Evolutionary conservation across 2,797 vertebrate genomes (phyloP).

Genomic region (Gymnopithys bicolor): DNA sequence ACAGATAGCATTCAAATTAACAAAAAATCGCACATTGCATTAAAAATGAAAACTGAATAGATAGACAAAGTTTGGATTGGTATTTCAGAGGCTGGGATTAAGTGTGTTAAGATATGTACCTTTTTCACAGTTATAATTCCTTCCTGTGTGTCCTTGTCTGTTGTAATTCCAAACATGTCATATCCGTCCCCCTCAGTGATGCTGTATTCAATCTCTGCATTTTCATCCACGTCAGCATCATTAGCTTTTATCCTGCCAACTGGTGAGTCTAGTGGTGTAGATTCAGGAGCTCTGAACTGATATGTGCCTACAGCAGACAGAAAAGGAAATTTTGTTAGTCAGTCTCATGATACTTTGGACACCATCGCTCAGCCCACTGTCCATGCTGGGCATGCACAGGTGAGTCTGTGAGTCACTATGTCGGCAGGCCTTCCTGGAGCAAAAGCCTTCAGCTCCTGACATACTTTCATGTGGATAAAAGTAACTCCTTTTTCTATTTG

Average conservation of each 20-base stretch:
- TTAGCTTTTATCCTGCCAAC: conserved; percentile 87
- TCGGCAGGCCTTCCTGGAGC: background rate
- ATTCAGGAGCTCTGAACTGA: conserved; percentile 88
- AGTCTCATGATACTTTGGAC: background rate
- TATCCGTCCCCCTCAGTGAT: conserved; percentile 88
- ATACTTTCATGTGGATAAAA: background rate
- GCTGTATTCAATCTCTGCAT: conserved; percentile 90
- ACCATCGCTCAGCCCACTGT: background rate
- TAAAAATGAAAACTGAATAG: background rate
- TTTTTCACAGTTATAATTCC: conserved; percentile 90
- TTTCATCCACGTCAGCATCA: conserved; percentile 88
- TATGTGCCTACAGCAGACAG: conserved; percentile 82
- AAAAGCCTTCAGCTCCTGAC: background rate
- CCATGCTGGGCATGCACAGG: background rate
- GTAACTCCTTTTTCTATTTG: background rate
- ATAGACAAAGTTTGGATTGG: background rate
- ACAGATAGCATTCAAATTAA: background rate
- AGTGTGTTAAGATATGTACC: conserved; percentile 69
- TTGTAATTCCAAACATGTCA: conserved; percentile 87
- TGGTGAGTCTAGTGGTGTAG: conserved; percentile 76
- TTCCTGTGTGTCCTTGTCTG: conserved; percentile 89
- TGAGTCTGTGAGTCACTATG: accelerated
- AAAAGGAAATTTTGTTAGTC: background rate
- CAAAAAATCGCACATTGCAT: background rate
- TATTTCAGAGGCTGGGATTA: background rate